A percentile compares a stretch with the other conserved stretches of the same genome.
These are phyloP conservation scores for Apolygus lucorum DNA, from an alignment of 1,140 invertebrate species.

Conservation along the genomic window DNA sequence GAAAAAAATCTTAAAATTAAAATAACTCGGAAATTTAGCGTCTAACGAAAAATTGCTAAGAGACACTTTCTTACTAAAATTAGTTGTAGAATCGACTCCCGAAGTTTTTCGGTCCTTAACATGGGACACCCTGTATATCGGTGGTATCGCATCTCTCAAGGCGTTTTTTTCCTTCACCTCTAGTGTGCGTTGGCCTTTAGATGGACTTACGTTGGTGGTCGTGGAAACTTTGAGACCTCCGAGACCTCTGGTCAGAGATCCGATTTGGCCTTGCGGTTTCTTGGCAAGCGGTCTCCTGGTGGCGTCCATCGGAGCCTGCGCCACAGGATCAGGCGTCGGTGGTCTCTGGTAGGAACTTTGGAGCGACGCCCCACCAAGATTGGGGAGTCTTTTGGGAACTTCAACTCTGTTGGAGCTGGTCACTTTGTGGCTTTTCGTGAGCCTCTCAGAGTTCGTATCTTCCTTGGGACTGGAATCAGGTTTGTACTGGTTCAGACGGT, in stretches of 20 bases:
- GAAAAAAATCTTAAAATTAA: too few species aligned
- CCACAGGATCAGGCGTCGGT: neutral
- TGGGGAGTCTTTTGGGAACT: conserved; percentile 12
- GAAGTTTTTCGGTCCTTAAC: too few species aligned
- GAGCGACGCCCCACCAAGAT: conserved; percentile 13
- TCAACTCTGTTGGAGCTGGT: neutral
- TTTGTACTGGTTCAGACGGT: conserved; percentile 2
- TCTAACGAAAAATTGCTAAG: too few species aligned
- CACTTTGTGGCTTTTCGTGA: neutral
- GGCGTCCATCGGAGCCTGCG: neutral
- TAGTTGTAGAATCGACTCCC: too few species aligned
- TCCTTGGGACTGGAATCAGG: neutral
- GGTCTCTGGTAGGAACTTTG: neutral
- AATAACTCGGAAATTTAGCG: too few species aligned
- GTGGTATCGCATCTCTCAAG: too few species aligned
- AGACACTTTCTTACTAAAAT: too few species aligned
- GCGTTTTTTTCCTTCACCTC: neutral
- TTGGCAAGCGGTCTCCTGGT: neutral
- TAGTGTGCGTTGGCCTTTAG: too few species aligned
- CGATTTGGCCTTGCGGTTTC: neutral
- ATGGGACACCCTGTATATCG: too few species aligned
- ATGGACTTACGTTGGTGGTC: neutral
- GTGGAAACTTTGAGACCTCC: neutral
- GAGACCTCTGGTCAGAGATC: neutral
- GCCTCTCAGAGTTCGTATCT: neutral